These are phyloP conservation scores for Conomelus anceps DNA, from an alignment of 2,888 invertebrate species.

Conservation along the genomic window DNA sequence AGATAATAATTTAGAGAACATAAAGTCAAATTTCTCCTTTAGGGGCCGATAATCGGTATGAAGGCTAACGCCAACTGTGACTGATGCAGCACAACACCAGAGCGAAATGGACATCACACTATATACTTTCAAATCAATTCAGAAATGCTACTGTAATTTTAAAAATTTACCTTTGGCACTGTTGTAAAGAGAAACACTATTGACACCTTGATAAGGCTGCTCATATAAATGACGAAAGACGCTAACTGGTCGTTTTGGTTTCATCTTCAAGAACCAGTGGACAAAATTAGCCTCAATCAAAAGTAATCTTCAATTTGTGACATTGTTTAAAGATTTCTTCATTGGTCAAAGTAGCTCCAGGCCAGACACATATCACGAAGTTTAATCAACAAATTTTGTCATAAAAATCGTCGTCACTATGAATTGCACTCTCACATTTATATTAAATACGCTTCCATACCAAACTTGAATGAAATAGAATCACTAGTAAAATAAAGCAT, in stretches of 20 bases:
- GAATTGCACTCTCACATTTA: neutral
- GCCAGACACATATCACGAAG: neutral
- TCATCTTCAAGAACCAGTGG: neutral
- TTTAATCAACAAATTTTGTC: neutral
- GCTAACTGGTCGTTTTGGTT: constrained; percentile 17
- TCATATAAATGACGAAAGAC: constrained; percentile 43
- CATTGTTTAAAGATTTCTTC: neutral
- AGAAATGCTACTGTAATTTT: constrained; percentile 18
- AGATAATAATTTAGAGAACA: too few relatives aligned
- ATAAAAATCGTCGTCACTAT: neutral
- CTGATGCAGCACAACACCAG: too few relatives aligned
- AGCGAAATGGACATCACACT: too few relatives aligned
- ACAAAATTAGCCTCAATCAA: neutral
- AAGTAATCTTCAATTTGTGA: neutral
- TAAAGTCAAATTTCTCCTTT: too few relatives aligned
- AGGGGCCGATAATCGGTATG: too few relatives aligned
- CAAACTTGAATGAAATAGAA: neutral
- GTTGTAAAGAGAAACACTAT: constrained; percentile 39
- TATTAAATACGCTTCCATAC: too few relatives aligned
- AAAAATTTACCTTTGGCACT: constrained; percentile 41
- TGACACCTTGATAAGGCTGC: constrained; percentile 45
- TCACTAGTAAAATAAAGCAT: neutral
- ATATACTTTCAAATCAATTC: too few relatives aligned
- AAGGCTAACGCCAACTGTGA: too few relatives aligned
- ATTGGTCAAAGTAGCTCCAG: neutral